phyloP scores from a whole-genome alignment of 2,113 vertebrate genomes.

The Gracilinanus agilis region DNA sequence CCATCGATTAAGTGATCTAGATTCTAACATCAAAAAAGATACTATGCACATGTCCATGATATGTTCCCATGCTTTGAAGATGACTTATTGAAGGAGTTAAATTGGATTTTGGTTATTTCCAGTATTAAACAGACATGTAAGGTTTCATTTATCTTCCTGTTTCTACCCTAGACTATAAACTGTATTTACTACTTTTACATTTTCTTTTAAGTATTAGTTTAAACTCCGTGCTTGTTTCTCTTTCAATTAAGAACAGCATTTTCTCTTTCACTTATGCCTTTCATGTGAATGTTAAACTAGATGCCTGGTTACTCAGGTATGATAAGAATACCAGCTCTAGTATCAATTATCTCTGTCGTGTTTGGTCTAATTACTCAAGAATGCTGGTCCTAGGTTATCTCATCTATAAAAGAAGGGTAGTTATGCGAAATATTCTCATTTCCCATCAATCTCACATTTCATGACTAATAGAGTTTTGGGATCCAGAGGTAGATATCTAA shows the following conservation, averaged over 20 bases:
- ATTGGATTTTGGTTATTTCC: neutral
- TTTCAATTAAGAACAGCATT: neutral
- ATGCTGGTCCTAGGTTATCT: neutral
- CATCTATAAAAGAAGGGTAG: neutral
- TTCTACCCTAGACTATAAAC: neutral
- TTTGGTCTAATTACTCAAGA: neutral
- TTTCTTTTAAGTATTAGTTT: neutral
- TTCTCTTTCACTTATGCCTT: neutral
- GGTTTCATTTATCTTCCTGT: slow-evolving; percentile 17
- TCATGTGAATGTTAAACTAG: neutral
- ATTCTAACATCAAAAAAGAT: slow-evolving; percentile 38
- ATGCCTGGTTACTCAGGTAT: neutral
- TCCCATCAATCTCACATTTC: neutral
- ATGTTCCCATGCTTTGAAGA: slow-evolving; percentile 40
- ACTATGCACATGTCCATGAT: neutral
- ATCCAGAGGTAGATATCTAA: neutral
- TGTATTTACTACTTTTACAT: neutral
- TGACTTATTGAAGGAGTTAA: slow-evolving; percentile 34
- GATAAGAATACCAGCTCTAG: neutral
- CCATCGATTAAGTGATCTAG: slow-evolving; percentile 34
- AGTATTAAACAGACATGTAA: slow-evolving; percentile 26
- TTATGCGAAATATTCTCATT: neutral
- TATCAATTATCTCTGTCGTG: neutral
- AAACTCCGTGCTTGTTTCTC: neutral
- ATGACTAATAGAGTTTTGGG: neutral